phyloP scores from a whole-genome alignment of 2,888 invertebrate genomes.

The Bhutanitis thaidina region DNA sequence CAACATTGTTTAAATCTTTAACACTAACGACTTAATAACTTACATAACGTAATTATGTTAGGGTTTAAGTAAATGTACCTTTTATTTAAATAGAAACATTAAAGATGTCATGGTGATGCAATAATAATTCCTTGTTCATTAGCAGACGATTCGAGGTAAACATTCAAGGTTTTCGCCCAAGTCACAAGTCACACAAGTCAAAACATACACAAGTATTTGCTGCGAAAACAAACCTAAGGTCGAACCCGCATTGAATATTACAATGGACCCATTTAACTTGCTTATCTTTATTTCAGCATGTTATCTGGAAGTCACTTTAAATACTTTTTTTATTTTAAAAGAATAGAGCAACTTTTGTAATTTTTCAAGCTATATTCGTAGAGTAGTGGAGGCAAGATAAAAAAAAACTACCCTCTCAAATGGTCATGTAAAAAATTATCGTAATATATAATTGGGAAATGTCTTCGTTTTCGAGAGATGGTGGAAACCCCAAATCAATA shows the following conservation, averaged over 20 bases:
- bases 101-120: slow-evolving; percentile 8
- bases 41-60: no score
- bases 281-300: slow-evolving; percentile 11
- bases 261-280: slow-evolving; percentile 20
- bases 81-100: slow-evolving; percentile 1
- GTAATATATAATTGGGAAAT: no score
- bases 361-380: no score
- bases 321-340: no score
- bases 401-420: no score
- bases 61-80: slow-evolving; percentile 1
- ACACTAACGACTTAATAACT: no score
- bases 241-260: slow-evolving; percentile 33
- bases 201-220: slow-evolving; percentile 38
- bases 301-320: background rate
- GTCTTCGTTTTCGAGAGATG: no score
- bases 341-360: no score
- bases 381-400: no score
- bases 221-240: slow-evolving; percentile 43
- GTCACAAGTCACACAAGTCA: slow-evolving; percentile 25
- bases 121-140: slow-evolving; percentile 20
- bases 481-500: no score
- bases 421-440: no score
- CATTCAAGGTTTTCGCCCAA: slow-evolving; percentile 53
- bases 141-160: slow-evolving; percentile 26
- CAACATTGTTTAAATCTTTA: no score